These are phyloP conservation scores for Patella caerulea DNA, from an alignment of 2,888 invertebrate species.

Conservation along the genomic window DNA sequence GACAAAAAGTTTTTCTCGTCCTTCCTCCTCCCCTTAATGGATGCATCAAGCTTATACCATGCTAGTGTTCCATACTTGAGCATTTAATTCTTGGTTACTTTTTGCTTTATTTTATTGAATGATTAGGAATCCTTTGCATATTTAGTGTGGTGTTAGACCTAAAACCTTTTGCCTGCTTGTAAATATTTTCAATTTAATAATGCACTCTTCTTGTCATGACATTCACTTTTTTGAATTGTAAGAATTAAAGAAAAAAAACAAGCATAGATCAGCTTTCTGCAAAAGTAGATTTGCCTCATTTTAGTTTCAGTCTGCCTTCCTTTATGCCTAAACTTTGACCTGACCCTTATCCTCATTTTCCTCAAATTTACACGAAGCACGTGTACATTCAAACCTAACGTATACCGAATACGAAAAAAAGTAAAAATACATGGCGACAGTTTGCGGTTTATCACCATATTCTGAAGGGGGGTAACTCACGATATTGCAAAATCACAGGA, in stretches of 20 bases:
- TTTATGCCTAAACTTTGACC: neutral
- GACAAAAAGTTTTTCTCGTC: too few relatives aligned
- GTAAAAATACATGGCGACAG: too few relatives aligned
- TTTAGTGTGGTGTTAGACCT: neutral
- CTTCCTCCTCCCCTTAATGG: too few relatives aligned
- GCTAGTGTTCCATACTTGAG: neutral
- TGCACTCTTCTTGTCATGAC: neutral
- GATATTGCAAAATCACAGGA: conserved; percentile 10
- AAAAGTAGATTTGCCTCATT: conserved; percentile 3
- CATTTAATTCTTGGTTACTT: neutral
- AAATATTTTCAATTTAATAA: neutral
- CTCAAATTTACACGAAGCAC: conserved; percentile 45
- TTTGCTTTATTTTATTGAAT: conserved; percentile 8
- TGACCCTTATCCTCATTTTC: neutral
- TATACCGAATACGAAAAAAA: too few relatives aligned
- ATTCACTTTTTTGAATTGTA: neutral
- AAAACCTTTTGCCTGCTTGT: conserved; percentile 2
- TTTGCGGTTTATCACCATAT: neutral
- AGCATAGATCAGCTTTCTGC: conserved; percentile 9
- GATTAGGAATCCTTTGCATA: neutral
- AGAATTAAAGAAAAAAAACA: neutral
- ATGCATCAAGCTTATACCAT: too few relatives aligned
- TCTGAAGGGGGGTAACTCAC: neutral
- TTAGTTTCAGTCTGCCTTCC: conserved; percentile 7
- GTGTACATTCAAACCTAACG: conserved; percentile 40